phyloP scores from a whole-genome alignment of 2,797 vertebrate genomes.

The Myripristis jacobus region DNA sequence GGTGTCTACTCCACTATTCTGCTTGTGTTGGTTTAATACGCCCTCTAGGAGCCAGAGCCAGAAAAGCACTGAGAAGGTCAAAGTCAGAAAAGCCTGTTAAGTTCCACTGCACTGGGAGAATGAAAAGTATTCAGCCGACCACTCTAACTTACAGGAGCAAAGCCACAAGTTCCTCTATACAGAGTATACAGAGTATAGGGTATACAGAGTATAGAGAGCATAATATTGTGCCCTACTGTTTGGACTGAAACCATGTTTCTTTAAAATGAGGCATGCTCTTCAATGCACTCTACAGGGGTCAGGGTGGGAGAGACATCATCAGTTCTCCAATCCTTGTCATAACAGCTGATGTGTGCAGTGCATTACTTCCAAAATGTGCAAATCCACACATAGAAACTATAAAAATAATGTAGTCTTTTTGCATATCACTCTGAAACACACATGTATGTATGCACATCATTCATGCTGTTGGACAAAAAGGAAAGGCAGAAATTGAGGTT shows the following conservation, averaged over 20 bases:
- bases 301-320: not conserved
- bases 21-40: not conserved
- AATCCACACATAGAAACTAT: not conserved
- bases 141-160: no score
- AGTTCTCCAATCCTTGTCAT: not conserved
- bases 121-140: not conserved
- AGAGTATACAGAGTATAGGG: no score
- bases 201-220: no score
- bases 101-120: not conserved
- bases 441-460: not conserved
- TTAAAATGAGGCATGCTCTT: no score
- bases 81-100: no score
- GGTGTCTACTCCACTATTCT: not conserved
- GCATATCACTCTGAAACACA: no score
- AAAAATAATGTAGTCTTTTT: not conserved
- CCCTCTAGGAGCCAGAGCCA: constrained; percentile 30
- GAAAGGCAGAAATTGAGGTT: no score
- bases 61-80: constrained; percentile 17
- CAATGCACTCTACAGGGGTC: not conserved
- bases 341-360: not conserved
- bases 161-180: no score
- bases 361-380: not conserved
- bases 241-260: no score
- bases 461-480: not conserved
- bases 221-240: no score